These are phyloP conservation scores for Temnopleurus reevesii DNA, from an alignment of 53 echinoderm and acorn worm genomes.

Conservation along the genomic window DNA sequence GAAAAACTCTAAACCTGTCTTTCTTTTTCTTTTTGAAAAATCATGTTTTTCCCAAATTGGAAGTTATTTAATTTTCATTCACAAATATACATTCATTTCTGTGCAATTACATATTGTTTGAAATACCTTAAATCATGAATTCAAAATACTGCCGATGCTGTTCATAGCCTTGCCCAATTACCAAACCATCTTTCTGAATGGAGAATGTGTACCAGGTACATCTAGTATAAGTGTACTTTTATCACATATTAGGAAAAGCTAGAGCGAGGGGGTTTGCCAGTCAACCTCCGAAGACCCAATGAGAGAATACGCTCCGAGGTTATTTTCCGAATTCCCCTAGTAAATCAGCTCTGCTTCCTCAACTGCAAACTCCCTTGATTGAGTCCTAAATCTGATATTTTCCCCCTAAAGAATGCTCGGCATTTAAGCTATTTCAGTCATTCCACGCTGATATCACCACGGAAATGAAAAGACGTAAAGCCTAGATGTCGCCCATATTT, in stretches of 20 bases:
- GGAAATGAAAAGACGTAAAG: constrained; percentile 49
- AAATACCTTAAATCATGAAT: too few relatives aligned
- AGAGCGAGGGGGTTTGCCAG: not conserved
- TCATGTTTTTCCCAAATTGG: too few relatives aligned
- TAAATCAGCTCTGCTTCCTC: constrained; percentile 7
- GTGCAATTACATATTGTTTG: too few relatives aligned
- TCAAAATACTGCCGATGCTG: too few relatives aligned
- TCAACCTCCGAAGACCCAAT: not conserved
- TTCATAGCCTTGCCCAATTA: too few relatives aligned
- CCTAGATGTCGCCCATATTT: constrained; percentile 38
- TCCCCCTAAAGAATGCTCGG: constrained; percentile 44
- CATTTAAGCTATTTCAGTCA: constrained; percentile 56
- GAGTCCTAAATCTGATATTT: constrained; percentile 46
- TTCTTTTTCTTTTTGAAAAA: too few relatives aligned
- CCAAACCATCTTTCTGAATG: not conserved
- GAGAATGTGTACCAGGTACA: not conserved
- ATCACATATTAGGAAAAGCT: constrained; percentile 2
- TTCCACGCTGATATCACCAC: constrained; percentile 1
- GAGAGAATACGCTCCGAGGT: constrained; percentile 7
- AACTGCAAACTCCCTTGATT: constrained; percentile 36
- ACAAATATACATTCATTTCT: too few relatives aligned
- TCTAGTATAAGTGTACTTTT: not conserved
- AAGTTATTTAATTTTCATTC: too few relatives aligned
- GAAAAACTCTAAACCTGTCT: too few relatives aligned
- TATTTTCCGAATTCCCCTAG: constrained; percentile 7